A percentile compares a stretch with the other conserved stretches of the same genome.
phyloP scores from a whole-genome alignment of 2,888 invertebrate genomes.

The Sepioteuthis lessoniana region DNA sequence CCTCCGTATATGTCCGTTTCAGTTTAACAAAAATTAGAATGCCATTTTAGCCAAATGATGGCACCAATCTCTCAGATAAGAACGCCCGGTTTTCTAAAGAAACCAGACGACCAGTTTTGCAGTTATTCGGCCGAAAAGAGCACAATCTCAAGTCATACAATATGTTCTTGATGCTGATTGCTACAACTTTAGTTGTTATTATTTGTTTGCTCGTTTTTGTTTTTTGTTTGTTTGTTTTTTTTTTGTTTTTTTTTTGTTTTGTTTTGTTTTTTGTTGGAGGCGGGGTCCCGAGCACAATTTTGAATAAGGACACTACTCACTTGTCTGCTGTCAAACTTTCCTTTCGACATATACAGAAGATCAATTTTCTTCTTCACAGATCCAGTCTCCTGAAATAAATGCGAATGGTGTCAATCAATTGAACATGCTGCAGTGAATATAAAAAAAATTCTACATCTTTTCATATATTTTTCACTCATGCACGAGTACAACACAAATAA shows the following conservation, averaged over 20 bases:
- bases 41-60: background rate
- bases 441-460: background rate
- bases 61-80: background rate
- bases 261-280: no score
- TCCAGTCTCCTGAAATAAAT: slow-evolving; percentile 68
- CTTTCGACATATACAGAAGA: slow-evolving; percentile 66
- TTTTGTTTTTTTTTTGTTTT: no score
- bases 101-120: background rate
- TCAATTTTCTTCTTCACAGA: slow-evolving; percentile 71
- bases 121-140: background rate
- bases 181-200: no score
- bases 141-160: background rate
- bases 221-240: no score
- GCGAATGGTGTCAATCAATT: background rate
- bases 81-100: background rate
- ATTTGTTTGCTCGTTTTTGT: no score
- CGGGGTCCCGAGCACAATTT: no score
- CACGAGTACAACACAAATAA: no score
- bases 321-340: no score
- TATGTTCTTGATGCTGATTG: background rate
- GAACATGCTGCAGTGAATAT: background rate
- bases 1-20: background rate
- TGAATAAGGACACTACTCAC: no score
- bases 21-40: background rate
- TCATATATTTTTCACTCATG: no score